These are phyloP conservation scores for Cephus spinipes DNA, from an alignment of 2,888 invertebrate species.

Conservation along the genomic window DNA sequence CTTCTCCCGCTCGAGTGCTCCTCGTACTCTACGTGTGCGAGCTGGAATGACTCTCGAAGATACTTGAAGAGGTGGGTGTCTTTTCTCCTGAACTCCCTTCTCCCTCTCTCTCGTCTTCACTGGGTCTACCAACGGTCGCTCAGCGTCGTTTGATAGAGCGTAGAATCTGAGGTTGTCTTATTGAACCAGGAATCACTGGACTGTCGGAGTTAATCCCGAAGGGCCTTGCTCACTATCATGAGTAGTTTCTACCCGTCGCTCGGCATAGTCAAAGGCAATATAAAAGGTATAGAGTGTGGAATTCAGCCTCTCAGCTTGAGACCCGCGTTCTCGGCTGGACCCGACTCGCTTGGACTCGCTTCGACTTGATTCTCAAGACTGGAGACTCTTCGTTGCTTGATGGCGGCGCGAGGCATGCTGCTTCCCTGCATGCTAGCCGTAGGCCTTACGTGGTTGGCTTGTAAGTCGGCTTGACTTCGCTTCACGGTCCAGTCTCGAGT, in stretches of 20 bases:
- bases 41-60: constrained; percentile 28
- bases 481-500: constrained; percentile 4
- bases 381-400: constrained; percentile 19
- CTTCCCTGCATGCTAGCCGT: constrained; percentile 59
- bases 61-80: constrained; percentile 38
- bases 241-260: constrained; percentile 50
- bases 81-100: constrained; percentile 31
- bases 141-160: constrained; percentile 15
- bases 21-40: constrained; percentile 4
- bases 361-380: constrained; percentile 42
- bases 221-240: constrained; percentile 31
- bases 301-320: constrained; percentile 61
- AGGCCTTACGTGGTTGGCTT: constrained; percentile 43
- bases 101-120: constrained; percentile 20
- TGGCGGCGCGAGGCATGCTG: constrained; percentile 44
- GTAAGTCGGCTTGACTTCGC: constrained; percentile 9
- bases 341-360: constrained; percentile 37
- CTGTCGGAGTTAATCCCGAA: neutral
- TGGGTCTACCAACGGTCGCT: neutral
- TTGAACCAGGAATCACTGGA: neutral
- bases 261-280: constrained; percentile 58
- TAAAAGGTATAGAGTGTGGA: constrained; percentile 59
- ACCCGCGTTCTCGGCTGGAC: constrained; percentile 41
- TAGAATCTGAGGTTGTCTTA: neutral
- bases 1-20: constrained; percentile 7